Conservation (phyloP, 2,797 vertebrate genomes). For the Mormyrops attenuatus region DNA sequence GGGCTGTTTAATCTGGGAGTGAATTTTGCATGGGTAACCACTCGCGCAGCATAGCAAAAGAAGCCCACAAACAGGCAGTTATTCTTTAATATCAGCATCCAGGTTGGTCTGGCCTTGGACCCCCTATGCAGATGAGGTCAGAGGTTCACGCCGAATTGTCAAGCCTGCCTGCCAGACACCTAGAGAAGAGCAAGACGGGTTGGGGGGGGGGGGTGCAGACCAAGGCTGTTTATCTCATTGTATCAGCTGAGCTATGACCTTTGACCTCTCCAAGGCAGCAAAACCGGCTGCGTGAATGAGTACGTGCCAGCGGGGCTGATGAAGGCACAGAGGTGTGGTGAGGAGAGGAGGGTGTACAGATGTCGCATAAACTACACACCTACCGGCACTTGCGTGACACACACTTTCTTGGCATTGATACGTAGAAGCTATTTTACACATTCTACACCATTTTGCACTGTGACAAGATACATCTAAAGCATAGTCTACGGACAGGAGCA, state of each 20-base stretch:
- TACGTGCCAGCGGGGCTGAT: neutral
- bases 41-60: neutral
- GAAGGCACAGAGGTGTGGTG: neutral
- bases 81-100: neutral
- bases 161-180: neutral
- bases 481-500: neutral
- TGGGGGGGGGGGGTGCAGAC: neutral
- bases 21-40: neutral
- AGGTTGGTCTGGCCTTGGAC: conserved; percentile 1
- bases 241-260: neutral
- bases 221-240: neutral
- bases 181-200: neutral
- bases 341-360: neutral
- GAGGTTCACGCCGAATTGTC: neutral
- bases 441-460: neutral
- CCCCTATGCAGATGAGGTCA: conserved; percentile 6
- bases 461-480: neutral
- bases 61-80: neutral
- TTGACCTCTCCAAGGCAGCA: neutral
- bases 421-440: neutral
- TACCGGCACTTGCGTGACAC: neutral
- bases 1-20: neutral
- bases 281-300: neutral
- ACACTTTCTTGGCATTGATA: neutral
- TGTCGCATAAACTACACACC: neutral